Conservation (phyloP, 2,797 vertebrate species). For the Tamandua tetradactyla region DNA sequence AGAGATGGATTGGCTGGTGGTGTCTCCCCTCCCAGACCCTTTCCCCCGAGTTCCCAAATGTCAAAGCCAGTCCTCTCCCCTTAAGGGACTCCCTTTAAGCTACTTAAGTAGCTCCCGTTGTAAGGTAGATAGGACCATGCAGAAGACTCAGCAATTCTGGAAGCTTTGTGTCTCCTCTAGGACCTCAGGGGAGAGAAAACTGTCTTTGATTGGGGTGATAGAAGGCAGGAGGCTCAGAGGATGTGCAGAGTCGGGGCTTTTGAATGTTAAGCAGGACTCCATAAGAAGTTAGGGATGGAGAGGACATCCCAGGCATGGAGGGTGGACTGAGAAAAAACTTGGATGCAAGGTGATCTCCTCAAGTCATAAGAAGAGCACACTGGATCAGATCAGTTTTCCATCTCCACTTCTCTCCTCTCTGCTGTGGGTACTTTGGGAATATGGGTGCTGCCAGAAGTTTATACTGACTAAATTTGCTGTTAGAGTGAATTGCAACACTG, state of each 20-base stretch:
- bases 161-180: not conserved
- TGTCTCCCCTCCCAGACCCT: not conserved
- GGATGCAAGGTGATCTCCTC: not conserved
- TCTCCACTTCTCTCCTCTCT: not conserved
- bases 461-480: slow-evolving; percentile 83
- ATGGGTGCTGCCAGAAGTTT: slow-evolving; percentile 85
- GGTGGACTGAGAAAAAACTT: not conserved
- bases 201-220: not conserved
- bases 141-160: not conserved
- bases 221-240: not conserved
- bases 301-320: not conserved
- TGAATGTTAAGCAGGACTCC: not conserved
- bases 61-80: not conserved
- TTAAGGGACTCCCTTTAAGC: too few relatives aligned
- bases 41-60: not conserved
- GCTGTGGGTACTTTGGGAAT: slow-evolving; percentile 89
- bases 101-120: fast-evolving
- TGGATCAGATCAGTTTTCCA: not conserved
- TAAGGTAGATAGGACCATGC: not conserved
- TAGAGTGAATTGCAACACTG: slow-evolving; percentile 85
- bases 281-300: not conserved
- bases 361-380: not conserved
- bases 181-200: not conserved
- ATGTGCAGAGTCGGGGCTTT: not conserved
- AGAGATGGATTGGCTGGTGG: fast-evolving